phyloP scores from a whole-genome alignment of 1,140 invertebrate species.

The Drosophila sucinea region DNA sequence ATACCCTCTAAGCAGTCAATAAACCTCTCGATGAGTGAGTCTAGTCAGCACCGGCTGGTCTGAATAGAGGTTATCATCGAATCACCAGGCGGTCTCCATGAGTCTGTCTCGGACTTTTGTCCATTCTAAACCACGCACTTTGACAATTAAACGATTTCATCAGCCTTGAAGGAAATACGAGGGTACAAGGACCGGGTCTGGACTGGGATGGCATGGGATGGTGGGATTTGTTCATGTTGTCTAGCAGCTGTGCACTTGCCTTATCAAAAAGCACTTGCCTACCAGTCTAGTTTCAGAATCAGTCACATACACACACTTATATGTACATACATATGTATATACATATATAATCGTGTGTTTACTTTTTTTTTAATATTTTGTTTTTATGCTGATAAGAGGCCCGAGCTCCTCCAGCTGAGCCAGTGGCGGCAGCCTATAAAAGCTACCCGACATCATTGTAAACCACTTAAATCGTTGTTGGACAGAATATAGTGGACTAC shows the following conservation, averaged over 20 bases:
- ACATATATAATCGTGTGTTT: slow-evolving; percentile 37
- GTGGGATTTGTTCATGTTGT: slow-evolving; percentile 14
- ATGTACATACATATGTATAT: not conserved
- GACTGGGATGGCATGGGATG: not conserved
- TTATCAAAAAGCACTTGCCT: slow-evolving; percentile 32
- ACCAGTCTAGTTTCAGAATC: slow-evolving; percentile 12
- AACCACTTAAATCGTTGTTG: slow-evolving; percentile 61
- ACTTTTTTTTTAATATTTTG: slow-evolving; percentile 53
- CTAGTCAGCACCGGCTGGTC: slow-evolving; percentile 13
- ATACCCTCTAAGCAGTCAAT: slow-evolving; percentile 11
- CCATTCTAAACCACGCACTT: slow-evolving; percentile 27
- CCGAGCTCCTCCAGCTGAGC: slow-evolving; percentile 11
- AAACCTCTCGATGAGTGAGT: slow-evolving; percentile 8
- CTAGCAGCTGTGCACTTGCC: slow-evolving; percentile 38
- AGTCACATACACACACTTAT: slow-evolving; percentile 1
- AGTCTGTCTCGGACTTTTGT: slow-evolving; percentile 7
- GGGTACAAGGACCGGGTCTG: not conserved
- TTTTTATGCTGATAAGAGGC: slow-evolving; percentile 52
- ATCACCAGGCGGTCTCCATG: slow-evolving; percentile 17
- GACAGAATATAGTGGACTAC: slow-evolving; percentile 26
- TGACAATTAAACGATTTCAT: slow-evolving; percentile 42
- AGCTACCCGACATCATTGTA: slow-evolving; percentile 44
- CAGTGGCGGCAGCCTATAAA: slow-evolving; percentile 61
- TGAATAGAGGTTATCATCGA: slow-evolving; percentile 6
- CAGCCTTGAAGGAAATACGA: slow-evolving; percentile 41